Evolutionary conservation across 2,888 invertebrate genomes (phyloP).

Genomic region (Agrotis segetum): DNA sequence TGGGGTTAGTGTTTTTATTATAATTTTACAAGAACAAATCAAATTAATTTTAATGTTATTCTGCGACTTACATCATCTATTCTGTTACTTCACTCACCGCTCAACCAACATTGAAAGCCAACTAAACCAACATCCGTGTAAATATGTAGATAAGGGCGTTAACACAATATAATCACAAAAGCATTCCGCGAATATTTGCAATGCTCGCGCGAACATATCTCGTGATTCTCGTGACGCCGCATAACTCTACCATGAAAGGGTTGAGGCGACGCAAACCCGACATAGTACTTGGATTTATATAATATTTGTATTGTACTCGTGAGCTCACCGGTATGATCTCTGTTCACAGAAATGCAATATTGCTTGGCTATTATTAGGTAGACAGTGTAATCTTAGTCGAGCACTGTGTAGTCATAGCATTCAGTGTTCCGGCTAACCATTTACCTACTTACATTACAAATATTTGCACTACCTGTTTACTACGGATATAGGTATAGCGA

Average conservation of each 20-base stretch:
- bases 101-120: not conserved
- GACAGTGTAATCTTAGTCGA: too few relatives aligned
- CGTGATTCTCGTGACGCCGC: constrained; percentile 30
- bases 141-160: constrained; percentile 32
- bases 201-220: constrained; percentile 46
- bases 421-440: not conserved
- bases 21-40: too few relatives aligned
- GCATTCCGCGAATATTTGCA: constrained; percentile 57
- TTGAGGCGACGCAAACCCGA: constrained; percentile 14
- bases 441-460: not conserved
- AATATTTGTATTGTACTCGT: constrained; percentile 18
- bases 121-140: constrained; percentile 14
- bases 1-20: too few relatives aligned
- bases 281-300: not conserved
- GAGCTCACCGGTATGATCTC: constrained; percentile 1
- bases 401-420: not conserved
- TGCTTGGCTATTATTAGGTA: too few relatives aligned
- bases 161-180: constrained; percentile 54
- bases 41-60: too few relatives aligned
- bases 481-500: not conserved
- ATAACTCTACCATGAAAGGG: constrained; percentile 52
- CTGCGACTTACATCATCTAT: not conserved
- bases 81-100: not conserved
- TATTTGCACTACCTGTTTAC: constrained; percentile 1
- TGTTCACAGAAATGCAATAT: not conserved